phyloP scores from a whole-genome alignment of 2,888 invertebrate genomes.

The Yponomeuta plumbellus region DNA sequence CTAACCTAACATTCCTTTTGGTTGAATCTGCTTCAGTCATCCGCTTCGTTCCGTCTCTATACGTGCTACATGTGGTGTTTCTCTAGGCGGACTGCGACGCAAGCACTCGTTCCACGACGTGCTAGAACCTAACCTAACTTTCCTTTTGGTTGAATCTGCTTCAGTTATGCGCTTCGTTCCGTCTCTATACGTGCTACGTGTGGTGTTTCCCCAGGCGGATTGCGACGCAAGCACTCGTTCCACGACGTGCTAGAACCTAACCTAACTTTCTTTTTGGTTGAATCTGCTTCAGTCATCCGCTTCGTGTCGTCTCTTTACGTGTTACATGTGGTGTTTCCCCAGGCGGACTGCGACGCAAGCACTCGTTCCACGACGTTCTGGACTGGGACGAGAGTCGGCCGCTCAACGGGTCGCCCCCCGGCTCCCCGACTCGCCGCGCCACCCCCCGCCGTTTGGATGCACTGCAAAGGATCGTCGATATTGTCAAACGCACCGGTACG shows the following conservation, averaged over 20 bases:
- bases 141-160: too few relatives aligned
- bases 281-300: too few relatives aligned
- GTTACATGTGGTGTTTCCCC: conserved; percentile 1
- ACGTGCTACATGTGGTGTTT: background rate
- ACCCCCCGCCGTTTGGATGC: conserved; percentile 79
- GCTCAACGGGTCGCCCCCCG: conserved; percentile 71
- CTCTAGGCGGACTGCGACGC: conserved; percentile 77
- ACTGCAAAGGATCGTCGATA: conserved; percentile 90
- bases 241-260: conserved; percentile 80
- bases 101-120: conserved; percentile 89
- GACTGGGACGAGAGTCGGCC: conserved; percentile 79
- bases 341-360: conserved; percentile 82
- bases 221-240: conserved; percentile 86
- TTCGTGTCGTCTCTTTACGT: background rate
- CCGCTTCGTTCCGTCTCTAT: too few relatives aligned
- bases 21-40: too few relatives aligned
- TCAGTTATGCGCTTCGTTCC: too few relatives aligned
- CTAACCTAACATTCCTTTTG: too few relatives aligned
- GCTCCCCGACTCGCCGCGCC: conserved; percentile 77
- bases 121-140: conserved; percentile 54
- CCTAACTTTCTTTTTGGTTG: background rate
- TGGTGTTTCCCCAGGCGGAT: conserved; percentile 56
- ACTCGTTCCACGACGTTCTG: conserved; percentile 85
- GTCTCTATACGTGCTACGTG: too few relatives aligned
- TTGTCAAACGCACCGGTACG: conserved; percentile 87